These are phyloP conservation scores for Aphelinus atriplicis DNA, from an alignment of 1,140 invertebrate genomes.

Conservation along the genomic window DNA sequence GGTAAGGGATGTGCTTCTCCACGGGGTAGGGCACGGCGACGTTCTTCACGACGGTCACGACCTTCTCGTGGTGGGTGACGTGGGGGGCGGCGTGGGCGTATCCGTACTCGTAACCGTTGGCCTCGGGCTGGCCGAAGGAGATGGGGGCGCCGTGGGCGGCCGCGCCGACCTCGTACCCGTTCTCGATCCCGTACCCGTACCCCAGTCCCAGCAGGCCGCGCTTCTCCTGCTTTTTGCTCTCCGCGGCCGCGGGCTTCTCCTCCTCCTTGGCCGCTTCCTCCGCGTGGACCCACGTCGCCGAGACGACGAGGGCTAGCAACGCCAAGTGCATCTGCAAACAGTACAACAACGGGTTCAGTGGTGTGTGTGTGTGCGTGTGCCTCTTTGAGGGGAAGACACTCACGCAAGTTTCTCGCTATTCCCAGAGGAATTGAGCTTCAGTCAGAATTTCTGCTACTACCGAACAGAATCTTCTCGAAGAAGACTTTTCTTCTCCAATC, in stretches of 20 bases:
- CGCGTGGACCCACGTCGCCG: constrained; percentile 66
- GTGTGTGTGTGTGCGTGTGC: no score
- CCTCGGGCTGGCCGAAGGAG: constrained; percentile 39
- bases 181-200: constrained; percentile 71
- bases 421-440: no score
- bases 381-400: no score
- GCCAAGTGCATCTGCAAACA: constrained; percentile 74
- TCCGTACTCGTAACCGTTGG: constrained; percentile 50
- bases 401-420: no score
- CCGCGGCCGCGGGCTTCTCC: constrained; percentile 47
- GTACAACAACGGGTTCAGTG: no score
- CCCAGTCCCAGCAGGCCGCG: constrained; percentile 70
- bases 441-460: no score
- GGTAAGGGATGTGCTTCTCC: constrained; percentile 72
- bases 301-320: constrained; percentile 77
- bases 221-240: constrained; percentile 74
- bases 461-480: no score
- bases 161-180: constrained; percentile 66
- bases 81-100: constrained; percentile 66
- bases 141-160: constrained; percentile 45
- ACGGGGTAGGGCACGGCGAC: constrained; percentile 72
- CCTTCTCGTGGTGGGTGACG: constrained; percentile 73
- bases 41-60: constrained; percentile 77
- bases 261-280: constrained; percentile 70
- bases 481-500: no score